Conservation (phyloP, 2,797 vertebrate species). For the Sebastes oblongus region DNA sequence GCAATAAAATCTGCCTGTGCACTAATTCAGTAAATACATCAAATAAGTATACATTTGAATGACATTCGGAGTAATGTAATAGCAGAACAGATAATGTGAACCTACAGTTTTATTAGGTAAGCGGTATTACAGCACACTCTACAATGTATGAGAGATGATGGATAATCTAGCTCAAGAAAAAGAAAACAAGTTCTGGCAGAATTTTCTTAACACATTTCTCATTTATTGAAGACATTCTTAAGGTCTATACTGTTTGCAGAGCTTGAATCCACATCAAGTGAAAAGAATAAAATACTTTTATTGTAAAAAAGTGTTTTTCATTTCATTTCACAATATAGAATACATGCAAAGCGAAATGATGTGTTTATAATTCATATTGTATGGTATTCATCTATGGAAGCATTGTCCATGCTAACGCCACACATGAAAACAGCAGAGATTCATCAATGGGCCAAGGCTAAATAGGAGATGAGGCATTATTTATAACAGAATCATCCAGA, state of each 20-base stretch:
- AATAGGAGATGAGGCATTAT: background rate
- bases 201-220: background rate
- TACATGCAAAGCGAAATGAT: background rate
- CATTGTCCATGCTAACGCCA: background rate
- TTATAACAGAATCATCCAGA: background rate
- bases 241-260: background rate
- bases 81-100: background rate
- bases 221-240: background rate
- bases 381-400: background rate
- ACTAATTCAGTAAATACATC: background rate
- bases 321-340: background rate
- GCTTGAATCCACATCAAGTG: background rate
- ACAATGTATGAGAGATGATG: background rate
- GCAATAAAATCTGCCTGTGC: slow-evolving; percentile 12
- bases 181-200: background rate
- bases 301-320: background rate
- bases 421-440: background rate
- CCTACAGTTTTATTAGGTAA: background rate
- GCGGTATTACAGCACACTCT: background rate
- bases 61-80: background rate
- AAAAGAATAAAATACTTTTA: background rate
- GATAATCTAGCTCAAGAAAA: background rate
- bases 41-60: background rate
- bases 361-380: background rate
- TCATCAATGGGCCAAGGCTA: background rate